Base-by-base conservation (phyloP, 1,140 invertebrate genomes). In the Polypedilum vanderplanki region DNA sequence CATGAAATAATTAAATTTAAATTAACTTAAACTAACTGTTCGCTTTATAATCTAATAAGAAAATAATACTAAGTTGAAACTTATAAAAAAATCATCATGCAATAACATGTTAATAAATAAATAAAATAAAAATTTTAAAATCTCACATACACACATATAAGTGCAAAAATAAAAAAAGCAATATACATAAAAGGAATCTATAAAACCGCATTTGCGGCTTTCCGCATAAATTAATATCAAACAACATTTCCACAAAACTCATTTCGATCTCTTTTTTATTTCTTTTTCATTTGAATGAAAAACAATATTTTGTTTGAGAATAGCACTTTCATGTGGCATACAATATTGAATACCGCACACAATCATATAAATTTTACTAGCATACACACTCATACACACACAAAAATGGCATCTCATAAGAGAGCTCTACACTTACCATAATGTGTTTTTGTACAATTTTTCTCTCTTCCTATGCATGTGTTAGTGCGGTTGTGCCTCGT, bases 401-500 rank as follows among this genome's bases (percentile, higher is more conserved):
- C 46, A 57, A 12, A 57, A 57, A 46, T 3, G 8, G 15, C 15
- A 12, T 57, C 46, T 57, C 12, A 57, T 57, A 57, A 57, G 12
- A 57, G 46, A 8, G 12, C n/a, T 15, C 12, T 70, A 70, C 65
- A 70, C 65, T 70, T 22, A 70, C 65, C 65, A 70, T 70, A n/a
- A 57, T 57, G 12, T 57, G 5, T 57, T 57, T 57, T 57, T 70
- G 20, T 70, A 70, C 17, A 70, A 70, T 18, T 18, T 18, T 18
- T 70, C 8, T 18, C 18, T 18, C 20, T 3, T 18, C 20, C 15
- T 70, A 70, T 22, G 65, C 17, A 18, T 70, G 65, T 70, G 20
- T 70, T 70, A 70, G 65, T 70, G 9, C 20, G 65, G 65, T 70
- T 70, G 17, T 70, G 65, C 65, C 65, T 70, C 65, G 65, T 70